These are phyloP conservation scores for Triplophysa siluroides DNA, from an alignment of 2,113 vertebrate genomes.

Conservation along the genomic window DNA sequence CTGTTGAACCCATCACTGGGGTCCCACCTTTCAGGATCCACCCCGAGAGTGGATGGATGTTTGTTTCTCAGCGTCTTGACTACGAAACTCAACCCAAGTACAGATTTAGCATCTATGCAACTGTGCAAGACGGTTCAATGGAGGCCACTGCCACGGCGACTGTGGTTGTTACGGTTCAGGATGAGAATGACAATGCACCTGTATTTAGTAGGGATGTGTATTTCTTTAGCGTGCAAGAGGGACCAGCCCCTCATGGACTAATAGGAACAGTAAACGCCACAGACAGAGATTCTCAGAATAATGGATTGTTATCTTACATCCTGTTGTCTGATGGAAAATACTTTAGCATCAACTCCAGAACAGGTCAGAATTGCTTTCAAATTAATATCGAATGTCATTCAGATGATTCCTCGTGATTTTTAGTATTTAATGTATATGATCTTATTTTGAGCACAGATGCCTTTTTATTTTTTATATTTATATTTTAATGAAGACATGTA, in stretches of 20 bases:
- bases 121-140: constrained; percentile 45
- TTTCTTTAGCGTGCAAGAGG: constrained; percentile 86
- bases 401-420: not conserved
- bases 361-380: constrained; percentile 72
- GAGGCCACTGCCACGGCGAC: constrained; percentile 73
- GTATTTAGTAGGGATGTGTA: constrained; percentile 74
- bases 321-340: constrained; percentile 87
- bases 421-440: too few relatives aligned
- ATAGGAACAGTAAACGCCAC: constrained; percentile 80
- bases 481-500: too few relatives aligned
- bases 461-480: too few relatives aligned
- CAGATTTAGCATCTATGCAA: constrained; percentile 76
- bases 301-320: constrained; percentile 86
- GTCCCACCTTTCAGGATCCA: constrained; percentile 76
- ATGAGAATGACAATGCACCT: constrained; percentile 89
- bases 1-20: constrained; percentile 68
- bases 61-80: constrained; percentile 77
- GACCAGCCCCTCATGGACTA: constrained; percentile 75
- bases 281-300: constrained; percentile 85
- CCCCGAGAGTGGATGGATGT: constrained; percentile 82
- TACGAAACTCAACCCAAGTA: constrained; percentile 76
- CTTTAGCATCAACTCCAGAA: constrained; percentile 90
- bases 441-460: too few relatives aligned
- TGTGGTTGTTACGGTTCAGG: constrained; percentile 79
- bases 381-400: not conserved